Evolutionary conservation across 2,797 vertebrate genomes (phyloP).

Genomic region (Loriculus beryllinus): DNA sequence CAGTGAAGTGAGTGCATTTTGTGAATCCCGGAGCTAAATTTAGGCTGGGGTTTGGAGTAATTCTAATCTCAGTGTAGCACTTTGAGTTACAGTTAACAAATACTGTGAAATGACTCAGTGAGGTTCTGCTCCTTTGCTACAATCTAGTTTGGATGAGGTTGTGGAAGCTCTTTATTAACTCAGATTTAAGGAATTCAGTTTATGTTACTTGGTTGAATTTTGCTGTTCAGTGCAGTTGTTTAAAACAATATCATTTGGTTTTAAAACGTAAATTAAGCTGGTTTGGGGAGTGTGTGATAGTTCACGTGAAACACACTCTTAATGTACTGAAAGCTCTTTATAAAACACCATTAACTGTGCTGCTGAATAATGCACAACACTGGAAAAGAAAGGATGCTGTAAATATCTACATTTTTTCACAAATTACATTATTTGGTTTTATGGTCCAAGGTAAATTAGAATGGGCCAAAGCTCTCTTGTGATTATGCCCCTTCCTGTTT

Average conservation of each 20-base stretch:
- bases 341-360: background rate
- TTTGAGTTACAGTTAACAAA: background rate
- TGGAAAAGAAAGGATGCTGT: background rate
- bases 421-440: background rate
- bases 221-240: background rate
- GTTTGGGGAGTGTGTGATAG: background rate
- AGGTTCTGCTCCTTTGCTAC: constrained; percentile 19
- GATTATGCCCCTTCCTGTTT: background rate
- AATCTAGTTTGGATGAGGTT: background rate
- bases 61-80: constrained; percentile 20
- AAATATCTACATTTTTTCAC: background rate
- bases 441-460: background rate
- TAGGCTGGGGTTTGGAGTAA: constrained; percentile 20
- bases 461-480: background rate
- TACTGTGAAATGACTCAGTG: background rate
- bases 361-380: background rate
- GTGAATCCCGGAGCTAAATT: constrained; percentile 37
- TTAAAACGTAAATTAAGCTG: background rate
- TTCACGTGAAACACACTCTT: background rate
- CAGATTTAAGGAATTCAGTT: background rate
- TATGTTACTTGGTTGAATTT: background rate
- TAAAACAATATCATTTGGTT: background rate
- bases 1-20: background rate
- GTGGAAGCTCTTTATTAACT: background rate
- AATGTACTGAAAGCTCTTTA: background rate